These are phyloP conservation scores for Drosophila novamexicana DNA, from an alignment of 1,140 invertebrate species.

Conservation along the genomic window DNA sequence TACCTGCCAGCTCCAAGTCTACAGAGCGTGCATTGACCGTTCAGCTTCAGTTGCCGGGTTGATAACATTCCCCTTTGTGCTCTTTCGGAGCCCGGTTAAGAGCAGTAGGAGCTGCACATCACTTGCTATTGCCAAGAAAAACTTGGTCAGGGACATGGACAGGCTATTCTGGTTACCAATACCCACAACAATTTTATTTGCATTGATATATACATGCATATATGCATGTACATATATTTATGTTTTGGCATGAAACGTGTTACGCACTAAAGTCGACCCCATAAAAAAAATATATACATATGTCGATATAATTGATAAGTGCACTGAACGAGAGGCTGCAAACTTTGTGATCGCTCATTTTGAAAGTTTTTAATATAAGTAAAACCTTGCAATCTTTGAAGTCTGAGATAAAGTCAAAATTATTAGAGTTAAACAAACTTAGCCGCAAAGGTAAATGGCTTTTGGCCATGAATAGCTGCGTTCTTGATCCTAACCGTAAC, in stretches of 20 bases:
- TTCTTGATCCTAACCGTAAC: slow-evolving; percentile 13
- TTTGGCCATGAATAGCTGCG: neutral
- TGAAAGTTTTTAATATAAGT: too few relatives aligned
- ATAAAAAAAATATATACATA: too few relatives aligned
- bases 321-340: too few relatives aligned
- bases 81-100: slow-evolving; percentile 31
- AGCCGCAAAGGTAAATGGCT: slow-evolving; percentile 1
- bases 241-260: neutral
- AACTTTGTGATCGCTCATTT: too few relatives aligned
- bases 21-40: slow-evolving; percentile 75
- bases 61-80: slow-evolving; percentile 42
- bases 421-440: neutral
- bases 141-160: slow-evolving; percentile 55
- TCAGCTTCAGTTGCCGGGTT: slow-evolving; percentile 76
- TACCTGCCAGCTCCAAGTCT: slow-evolving; percentile 47
- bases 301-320: too few relatives aligned
- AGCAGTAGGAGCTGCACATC: slow-evolving; percentile 12
- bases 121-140: slow-evolving; percentile 32
- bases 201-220: neutral
- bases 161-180: slow-evolving; percentile 43
- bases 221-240: neutral
- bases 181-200: slow-evolving; percentile 13
- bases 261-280: too few relatives aligned
- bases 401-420: too few relatives aligned
- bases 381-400: too few relatives aligned